Conservation (phyloP, 2,888 invertebrate species). For the Platycheirus rosarum region DNA sequence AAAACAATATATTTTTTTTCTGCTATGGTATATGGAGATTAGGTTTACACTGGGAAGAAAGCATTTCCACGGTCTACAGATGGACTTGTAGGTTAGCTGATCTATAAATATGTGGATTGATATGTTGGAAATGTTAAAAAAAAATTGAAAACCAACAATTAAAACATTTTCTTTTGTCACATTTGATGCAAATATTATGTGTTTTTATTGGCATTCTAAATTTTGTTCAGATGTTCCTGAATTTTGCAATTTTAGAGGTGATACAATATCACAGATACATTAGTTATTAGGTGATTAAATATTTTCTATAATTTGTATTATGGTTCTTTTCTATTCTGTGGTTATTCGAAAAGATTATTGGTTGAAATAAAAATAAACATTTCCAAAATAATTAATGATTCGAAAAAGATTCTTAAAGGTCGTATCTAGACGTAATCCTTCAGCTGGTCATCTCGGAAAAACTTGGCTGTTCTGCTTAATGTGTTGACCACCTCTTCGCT, state of each 20-base stretch:
- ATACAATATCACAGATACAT: not conserved
- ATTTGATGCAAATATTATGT: constrained; percentile 13
- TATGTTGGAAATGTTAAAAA: constrained; percentile 25
- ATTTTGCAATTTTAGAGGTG: constrained; percentile 22
- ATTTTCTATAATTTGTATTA: not conserved
- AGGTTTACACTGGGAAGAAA: constrained; percentile 24
- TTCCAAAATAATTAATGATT: no score
- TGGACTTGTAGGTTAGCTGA: constrained; percentile 61
- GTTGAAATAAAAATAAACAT: no score
- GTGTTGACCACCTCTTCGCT: no score
- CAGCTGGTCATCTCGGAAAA: no score
- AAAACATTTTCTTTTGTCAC: not conserved
- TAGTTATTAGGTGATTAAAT: not conserved
- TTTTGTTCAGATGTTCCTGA: not conserved
- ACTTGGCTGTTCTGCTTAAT: no score
- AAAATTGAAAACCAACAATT: constrained; percentile 10
- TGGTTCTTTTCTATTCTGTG: no score
- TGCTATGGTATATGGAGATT: constrained; percentile 47
- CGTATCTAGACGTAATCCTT: no score
- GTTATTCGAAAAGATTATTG: no score
- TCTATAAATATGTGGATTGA: constrained; percentile 63
- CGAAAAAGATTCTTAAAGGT: no score
- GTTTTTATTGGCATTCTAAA: not conserved
- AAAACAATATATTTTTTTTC: constrained; percentile 53
- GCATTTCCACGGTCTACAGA: constrained; percentile 47